Percentiles rank a stretch among this genome's conserved stretches.
Conservation (phyloP, 2,113 vertebrate species). For the Otocyon megalotis region DNA sequence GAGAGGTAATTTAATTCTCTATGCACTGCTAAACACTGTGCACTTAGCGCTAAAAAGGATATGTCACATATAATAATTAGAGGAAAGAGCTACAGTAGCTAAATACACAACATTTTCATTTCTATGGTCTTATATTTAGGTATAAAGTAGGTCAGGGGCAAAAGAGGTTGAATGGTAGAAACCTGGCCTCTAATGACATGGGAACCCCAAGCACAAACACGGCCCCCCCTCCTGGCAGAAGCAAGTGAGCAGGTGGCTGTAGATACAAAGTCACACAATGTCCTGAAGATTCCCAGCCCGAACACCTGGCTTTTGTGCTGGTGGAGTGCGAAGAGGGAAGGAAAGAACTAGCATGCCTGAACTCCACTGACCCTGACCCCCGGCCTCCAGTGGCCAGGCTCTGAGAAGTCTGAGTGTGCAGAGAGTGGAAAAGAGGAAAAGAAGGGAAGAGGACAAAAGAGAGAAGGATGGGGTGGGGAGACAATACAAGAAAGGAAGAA, state of each 20-base stretch:
- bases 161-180: neutral
- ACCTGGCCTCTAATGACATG: neutral
- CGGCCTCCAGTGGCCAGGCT: neutral
- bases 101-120: neutral
- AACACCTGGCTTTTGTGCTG: neutral
- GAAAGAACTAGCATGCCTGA: neutral
- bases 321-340: neutral
- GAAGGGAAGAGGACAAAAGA: neutral
- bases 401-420: neutral
- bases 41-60: neutral
- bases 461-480: neutral
- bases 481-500: neutral
- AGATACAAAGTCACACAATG: neutral
- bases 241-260: neutral
- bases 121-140: neutral
- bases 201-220: neutral
- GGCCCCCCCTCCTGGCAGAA: neutral
- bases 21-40: neutral
- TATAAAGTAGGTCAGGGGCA: neutral
- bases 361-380: neutral
- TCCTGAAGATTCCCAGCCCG: neutral
- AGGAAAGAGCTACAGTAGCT: neutral
- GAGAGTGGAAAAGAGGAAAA: neutral
- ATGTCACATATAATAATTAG: neutral
- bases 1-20: conserved; percentile 43